Evolutionary conservation across 2,797 vertebrate species (phyloP), one percentile per base, ranked within the genome.

Genomic region (Brachyrhaphis roseni): DNA sequence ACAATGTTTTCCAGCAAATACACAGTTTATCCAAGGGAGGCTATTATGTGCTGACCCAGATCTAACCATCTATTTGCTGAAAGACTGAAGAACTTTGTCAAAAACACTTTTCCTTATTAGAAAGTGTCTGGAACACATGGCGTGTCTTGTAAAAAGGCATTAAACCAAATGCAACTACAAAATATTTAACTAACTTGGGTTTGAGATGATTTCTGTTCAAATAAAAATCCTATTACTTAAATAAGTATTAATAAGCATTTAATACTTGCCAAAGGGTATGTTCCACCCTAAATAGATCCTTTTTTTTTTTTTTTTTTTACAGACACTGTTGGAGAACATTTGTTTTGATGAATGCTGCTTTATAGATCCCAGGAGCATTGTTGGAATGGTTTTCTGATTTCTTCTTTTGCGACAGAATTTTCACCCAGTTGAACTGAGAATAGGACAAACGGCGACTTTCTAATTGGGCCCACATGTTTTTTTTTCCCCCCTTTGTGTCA

Each of bases 401-500:
- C 39, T 88, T 76, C 78, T 84, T 79, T 79, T 84, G 75, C 31
- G 47, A 82, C 85, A 86, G 84, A 88, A 84, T 86, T 79, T 83
- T 85, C 78, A 78, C 28, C 78, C 76, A 84, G 78, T 36, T 43
- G 57, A 84, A 72, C 68, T 45, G 78, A 82, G 80, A 75, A 90
- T 34, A 76, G 87, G 87, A 85, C 84, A 77, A 90, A 86, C 39
- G 80, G 79, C 71, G 70, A 85, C 87, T 82, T 83, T 86, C 82
- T 92, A 89, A 93, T 90, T 74, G 84, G 72, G 45, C 41, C 86
- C 91, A 92, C 84, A 91, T 93, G 92, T 88, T 89, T 75, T 43
- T 57, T 45, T 11, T 46, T 13, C 6, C 77, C 82, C 81, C 76
- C 81, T 80, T 83, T 45, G 72, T 82, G 43, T 85, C 71, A 76